Evolutionary conservation across 2,888 invertebrate genomes (phyloP), one percentile per base, ranked within the genome.

Genomic region (Brachyptera risi): DNA sequence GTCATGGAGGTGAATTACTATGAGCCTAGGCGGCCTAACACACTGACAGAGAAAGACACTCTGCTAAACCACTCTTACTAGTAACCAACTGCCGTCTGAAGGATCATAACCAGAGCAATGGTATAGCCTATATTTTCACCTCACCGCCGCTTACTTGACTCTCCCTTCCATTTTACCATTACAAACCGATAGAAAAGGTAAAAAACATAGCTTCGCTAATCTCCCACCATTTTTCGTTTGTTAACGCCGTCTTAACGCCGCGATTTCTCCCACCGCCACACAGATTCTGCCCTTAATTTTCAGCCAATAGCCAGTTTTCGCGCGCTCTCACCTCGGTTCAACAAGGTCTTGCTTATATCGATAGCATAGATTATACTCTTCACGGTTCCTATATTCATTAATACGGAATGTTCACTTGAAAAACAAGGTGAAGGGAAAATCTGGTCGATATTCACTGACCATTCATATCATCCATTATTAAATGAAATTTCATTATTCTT

Each of bases 81-180:
- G 44, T 44, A 44, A 17, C 19, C 21, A 44, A 44, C 44, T 17
- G 21, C 44, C 19, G n/a, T 44, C 44, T 44, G 44, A 44, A 44
- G 4, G 44, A 42, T 60, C 60, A 60, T 56, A 60, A 60, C 31
- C 60, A 26, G 60, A 51, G 60, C 60, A 60, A 27, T 17, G 21
- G 17, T 42, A n/a, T n/a, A 60, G 60, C 40, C 60, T 60, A 60
- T 56, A 60, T 60, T 60, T 60, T 60, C 60, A 60, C 60, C 54
- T 60, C 60, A 40, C 42, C 56, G 42, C 60, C 44, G 51, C 60
- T 60, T 60, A 60, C 54, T 51, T 44, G 15, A 44, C 44, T 19
- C 44, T 44, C 44, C 44, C 44, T 44, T 17, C 31, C 31, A n/a
- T 17, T 38, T 38, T 38, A n/a, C 40, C 17, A 38, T 38, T 11